Conservation (phyloP, 2,797 vertebrate species). For the Octomys mimax region DNA sequence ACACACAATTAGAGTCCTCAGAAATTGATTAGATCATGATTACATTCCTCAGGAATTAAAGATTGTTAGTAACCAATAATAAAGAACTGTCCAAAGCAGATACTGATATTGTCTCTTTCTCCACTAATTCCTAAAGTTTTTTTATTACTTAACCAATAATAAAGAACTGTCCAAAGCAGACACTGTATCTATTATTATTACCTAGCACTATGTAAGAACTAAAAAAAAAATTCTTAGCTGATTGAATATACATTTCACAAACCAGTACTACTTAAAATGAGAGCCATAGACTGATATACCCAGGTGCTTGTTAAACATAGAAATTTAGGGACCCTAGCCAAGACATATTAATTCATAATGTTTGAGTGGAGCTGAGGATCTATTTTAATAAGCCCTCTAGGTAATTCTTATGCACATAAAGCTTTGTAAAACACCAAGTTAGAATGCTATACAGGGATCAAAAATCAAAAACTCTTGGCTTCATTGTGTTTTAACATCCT, state of each 20-base stretch:
- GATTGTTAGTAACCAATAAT: not conserved
- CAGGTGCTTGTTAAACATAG: not conserved
- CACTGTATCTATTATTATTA: not conserved
- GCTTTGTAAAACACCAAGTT: not conserved
- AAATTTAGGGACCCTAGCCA: not conserved
- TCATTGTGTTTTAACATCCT: not conserved
- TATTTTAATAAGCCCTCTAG: not conserved
- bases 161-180: not conserved
- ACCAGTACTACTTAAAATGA: not conserved
- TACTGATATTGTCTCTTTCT: not conserved
- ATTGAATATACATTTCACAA: slow-evolving; percentile 21
- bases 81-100: not conserved
- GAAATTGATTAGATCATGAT: slow-evolving; percentile 5
- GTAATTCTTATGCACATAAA: not conserved
- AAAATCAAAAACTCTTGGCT: slow-evolving; percentile 28
- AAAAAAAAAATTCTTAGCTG: not conserved
- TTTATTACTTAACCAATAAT: too few species aligned
- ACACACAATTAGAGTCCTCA: not conserved
- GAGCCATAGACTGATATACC: not conserved
- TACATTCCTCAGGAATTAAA: not conserved
- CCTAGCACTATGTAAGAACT: not conserved
- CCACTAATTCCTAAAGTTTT: too few species aligned
- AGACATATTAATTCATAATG: not conserved
- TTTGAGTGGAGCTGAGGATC: not conserved
- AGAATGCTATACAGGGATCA: not conserved